A percentile compares a stretch with the other conserved stretches of the same genome.
These are phyloP conservation scores for Atherinosoma microstoma DNA, from an alignment of 2,797 vertebrate genomes.

Conservation along the genomic window DNA sequence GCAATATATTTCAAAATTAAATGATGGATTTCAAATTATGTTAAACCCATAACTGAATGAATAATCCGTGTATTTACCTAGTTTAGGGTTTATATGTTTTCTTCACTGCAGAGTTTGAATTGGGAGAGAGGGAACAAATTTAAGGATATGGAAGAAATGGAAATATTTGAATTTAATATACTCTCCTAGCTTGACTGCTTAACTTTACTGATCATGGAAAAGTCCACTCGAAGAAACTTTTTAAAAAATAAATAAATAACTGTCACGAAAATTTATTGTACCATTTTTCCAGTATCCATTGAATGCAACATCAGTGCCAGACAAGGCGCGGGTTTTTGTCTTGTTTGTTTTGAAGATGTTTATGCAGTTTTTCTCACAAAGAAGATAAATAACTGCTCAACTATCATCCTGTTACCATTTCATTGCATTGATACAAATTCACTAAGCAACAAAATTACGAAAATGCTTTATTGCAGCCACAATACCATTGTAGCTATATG, in stretches of 20 bases:
- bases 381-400: background rate
- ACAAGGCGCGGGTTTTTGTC: constrained; percentile 45
- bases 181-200: background rate
- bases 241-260: background rate
- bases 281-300: constrained; percentile 24
- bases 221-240: background rate
- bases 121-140: background rate
- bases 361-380: constrained; percentile 23
- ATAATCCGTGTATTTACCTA: background rate
- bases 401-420: background rate
- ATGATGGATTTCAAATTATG: background rate
- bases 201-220: background rate
- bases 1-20: background rate
- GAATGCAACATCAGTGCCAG: constrained; percentile 57
- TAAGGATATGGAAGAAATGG: background rate
- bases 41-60: background rate
- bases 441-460: background rate
- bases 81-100: background rate
- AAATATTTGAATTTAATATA: background rate
- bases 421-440: background rate
- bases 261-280: background rate
- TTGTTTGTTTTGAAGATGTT: constrained; percentile 47
- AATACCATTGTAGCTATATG: background rate
- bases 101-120: background rate
- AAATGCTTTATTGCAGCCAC: constrained; percentile 5